Evolutionary conservation across 2,888 invertebrate species (phyloP), one percentile per base, ranked within the genome.

Genomic region (Corbicula japonica): DNA sequence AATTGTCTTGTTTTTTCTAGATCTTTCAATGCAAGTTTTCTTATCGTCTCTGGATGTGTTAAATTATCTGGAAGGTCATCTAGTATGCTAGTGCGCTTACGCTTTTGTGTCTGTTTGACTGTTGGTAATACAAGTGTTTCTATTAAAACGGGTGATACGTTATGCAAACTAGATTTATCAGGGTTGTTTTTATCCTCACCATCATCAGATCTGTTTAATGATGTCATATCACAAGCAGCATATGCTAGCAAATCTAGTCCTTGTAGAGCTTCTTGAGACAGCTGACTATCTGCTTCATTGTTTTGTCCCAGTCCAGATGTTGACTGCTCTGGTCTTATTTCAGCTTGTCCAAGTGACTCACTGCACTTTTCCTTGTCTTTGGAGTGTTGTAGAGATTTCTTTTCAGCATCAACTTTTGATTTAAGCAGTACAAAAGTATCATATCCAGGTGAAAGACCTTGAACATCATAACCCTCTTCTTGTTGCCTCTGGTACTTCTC

Each of bases 371-470:
- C 2, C 34, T 2, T 28, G 30, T 28, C 8, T 6, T 26, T 10
- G 3, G n/a, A n/a, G n/a, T n/a, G n/a, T 41, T 41, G n/a, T n/a
- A n/a, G n/a, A n/a, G n/a, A n/a, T n/a, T n/a, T n/a, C n/a, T n/a
- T n/a, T n/a, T 62, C 18, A 2, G n/a, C 34, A 18, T 58, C 21
- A 6, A 58, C 23, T 21, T 58, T 69, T 46, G 56, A 58, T 28
- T 69, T 69, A 4, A 69, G 28, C n/a, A 48, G n/a, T 2, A 58
- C 34, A 44, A 58, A 60, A 21, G 60, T 60, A 46, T 69, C 58
- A 48, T 58, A 69, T 10, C 66, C 66, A 23, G 66, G 66, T 34
- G 66, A 66, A 3, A 30, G 23, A 35, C 69, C 69, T 21, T 58
- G 2, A 2, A 69, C 21, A 58, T 69, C 46, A 34, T 32, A 69